Evolutionary conservation across 2,888 invertebrate species (phyloP).

Genomic region (Drosophila greeni): DNA sequence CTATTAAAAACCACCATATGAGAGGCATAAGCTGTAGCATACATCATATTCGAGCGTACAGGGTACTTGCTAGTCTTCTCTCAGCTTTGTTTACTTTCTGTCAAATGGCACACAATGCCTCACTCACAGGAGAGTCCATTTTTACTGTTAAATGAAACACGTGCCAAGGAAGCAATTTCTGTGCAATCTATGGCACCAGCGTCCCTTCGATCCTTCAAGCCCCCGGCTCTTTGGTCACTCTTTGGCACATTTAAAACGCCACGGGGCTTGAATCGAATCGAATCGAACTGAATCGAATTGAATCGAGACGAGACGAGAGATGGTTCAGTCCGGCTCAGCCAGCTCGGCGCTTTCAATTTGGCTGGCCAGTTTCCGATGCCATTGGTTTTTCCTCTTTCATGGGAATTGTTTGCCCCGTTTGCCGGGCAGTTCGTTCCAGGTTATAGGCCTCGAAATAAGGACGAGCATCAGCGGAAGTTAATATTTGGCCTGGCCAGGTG

Average conservation of each 20-base stretch:
- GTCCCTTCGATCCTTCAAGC: constrained; percentile 33
- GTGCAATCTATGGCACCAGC: constrained; percentile 60
- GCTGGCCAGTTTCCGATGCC: constrained; percentile 49
- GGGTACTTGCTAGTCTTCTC: neutral
- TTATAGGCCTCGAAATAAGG: constrained; percentile 38
- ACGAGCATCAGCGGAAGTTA: constrained; percentile 43
- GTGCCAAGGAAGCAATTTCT: constrained; percentile 74
- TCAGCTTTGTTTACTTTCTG: constrained; percentile 8
- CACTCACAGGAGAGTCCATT: constrained; percentile 45
- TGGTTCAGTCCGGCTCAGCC: constrained; percentile 30
- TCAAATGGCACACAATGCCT: constrained; percentile 58
- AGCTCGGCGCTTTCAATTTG: constrained; percentile 61
- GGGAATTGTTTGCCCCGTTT: constrained; percentile 40
- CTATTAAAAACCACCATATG: too few species aligned
- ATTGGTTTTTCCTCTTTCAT: constrained; percentile 29
- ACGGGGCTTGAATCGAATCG: constrained; percentile 46
- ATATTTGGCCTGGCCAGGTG: constrained; percentile 32
- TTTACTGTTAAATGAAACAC: constrained; percentile 74
- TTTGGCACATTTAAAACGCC: constrained; percentile 54
- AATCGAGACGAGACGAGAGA: constrained; percentile 13
- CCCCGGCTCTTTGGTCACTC: constrained; percentile 50
- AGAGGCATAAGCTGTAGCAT: neutral
- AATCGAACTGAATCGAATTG: constrained; percentile 23
- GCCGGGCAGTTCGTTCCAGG: constrained; percentile 15
- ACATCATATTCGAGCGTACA: too few species aligned